Evolutionary conservation across 2,113 vertebrate species (phyloP).

Genomic region (Aythya baeri): DNA sequence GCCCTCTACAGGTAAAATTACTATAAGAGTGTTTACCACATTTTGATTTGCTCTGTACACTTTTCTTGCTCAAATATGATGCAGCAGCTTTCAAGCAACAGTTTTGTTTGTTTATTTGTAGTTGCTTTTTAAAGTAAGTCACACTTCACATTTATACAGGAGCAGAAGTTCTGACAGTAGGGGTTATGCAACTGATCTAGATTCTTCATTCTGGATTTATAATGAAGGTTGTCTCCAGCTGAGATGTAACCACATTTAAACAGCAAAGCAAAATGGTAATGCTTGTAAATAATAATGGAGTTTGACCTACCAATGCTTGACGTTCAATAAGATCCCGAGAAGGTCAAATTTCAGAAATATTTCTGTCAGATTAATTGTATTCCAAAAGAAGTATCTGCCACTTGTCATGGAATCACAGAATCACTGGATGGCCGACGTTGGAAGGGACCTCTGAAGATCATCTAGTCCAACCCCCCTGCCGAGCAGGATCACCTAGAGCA

Average conservation of each 20-base stretch:
- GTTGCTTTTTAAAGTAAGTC: background rate
- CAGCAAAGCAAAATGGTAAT: background rate
- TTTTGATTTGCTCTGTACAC: fast-evolving
- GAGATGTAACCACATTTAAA: background rate
- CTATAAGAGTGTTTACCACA: background rate
- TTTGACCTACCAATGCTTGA: background rate
- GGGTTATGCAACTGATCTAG: background rate
- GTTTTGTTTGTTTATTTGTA: background rate
- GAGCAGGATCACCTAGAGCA: no score
- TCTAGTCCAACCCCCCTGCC: no score
- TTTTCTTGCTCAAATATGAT: background rate
- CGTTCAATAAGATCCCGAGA: background rate
- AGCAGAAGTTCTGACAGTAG: background rate
- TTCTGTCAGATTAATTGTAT: background rate
- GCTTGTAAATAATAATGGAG: background rate
- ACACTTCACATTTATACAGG: background rate
- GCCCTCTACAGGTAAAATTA: slow-evolving; percentile 64
- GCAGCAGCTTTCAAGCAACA: background rate
- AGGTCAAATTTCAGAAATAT: background rate
- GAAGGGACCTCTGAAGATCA: no score
- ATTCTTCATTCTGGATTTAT: background rate
- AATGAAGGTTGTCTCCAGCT: background rate
- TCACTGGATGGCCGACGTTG: no score
- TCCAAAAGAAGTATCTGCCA: background rate
- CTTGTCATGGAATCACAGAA: no score